Evolutionary conservation across 2,797 vertebrate species (phyloP).

Genomic region (Synaphobranchus kaupii): DNA sequence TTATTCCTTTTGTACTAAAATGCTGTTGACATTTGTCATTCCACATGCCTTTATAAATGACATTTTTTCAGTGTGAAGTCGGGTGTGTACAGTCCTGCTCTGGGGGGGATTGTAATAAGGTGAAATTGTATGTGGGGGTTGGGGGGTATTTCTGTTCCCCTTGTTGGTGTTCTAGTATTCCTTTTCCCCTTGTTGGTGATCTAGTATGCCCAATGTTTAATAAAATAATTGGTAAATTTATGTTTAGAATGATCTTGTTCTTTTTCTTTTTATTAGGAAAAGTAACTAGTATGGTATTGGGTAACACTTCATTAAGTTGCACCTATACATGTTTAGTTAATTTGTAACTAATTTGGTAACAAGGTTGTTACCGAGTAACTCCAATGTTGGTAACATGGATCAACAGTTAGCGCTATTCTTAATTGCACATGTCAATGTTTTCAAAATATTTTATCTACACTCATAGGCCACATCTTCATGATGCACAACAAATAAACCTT

Average conservation of each 20-base stretch:
- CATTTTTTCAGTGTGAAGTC: neutral
- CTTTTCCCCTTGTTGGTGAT: neutral
- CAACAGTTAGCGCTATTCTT: too few relatives aligned
- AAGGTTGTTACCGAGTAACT: too few relatives aligned
- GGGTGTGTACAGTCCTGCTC: neutral
- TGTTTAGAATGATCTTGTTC: neutral
- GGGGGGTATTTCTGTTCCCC: neutral
- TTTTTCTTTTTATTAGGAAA: too few relatives aligned
- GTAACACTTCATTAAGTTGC: too few relatives aligned
- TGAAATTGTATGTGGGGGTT: neutral
- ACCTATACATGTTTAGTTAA: too few relatives aligned
- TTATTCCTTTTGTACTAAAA: neutral
- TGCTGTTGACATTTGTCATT: neutral
- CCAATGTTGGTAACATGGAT: too few relatives aligned
- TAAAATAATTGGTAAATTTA: slow-evolving; percentile 55
- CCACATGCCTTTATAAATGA: neutral
- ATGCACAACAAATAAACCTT: too few relatives aligned
- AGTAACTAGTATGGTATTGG: too few relatives aligned
- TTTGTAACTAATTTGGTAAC: too few relatives aligned
- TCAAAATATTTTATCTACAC: too few relatives aligned
- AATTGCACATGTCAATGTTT: too few relatives aligned
- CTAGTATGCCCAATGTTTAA: slow-evolving; percentile 50
- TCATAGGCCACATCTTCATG: too few relatives aligned
- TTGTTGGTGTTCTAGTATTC: slow-evolving; percentile 20
- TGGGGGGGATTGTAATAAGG: neutral